Evolutionary conservation across 2,797 vertebrate species (phyloP).

Genomic region (Eidolon dupreanum): DNA sequence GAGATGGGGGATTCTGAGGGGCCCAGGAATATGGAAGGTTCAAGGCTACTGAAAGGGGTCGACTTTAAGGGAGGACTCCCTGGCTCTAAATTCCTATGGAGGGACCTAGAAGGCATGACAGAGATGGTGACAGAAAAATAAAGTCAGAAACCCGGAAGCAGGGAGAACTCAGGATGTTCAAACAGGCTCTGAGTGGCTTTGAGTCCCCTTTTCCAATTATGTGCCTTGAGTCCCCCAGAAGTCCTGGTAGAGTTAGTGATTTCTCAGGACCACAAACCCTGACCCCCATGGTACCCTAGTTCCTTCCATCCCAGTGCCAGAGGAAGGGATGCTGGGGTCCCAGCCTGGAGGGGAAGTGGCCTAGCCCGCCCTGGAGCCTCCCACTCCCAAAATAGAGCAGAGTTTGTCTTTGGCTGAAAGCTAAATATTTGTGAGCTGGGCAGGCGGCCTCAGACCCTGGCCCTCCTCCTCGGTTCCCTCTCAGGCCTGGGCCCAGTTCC

Average conservation of each 20-base stretch:
- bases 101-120: neutral
- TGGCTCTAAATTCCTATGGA: neutral
- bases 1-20: neutral
- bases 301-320: slow-evolving; percentile 1
- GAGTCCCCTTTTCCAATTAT: neutral
- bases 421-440: slow-evolving; percentile 85
- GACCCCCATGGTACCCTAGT: neutral
- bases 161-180: neutral
- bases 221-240: neutral
- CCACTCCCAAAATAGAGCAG: slow-evolving; percentile 84
- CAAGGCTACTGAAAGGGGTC: neutral
- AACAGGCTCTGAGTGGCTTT: neutral
- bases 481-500: slow-evolving; percentile 70
- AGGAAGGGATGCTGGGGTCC: slow-evolving; percentile 68
- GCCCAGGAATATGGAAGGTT: neutral
- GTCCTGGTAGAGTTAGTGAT: neutral
- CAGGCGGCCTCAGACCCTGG: slow-evolving; percentile 81
- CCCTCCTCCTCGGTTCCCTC: slow-evolving; percentile 77
- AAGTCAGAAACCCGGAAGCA: neutral
- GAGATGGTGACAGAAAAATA: neutral
- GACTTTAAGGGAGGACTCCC: neutral
- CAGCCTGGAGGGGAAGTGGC: slow-evolving; percentile 68
- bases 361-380: slow-evolving; percentile 72
- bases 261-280: slow-evolving; percentile 3
- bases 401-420: slow-evolving; percentile 84